These are phyloP conservation scores for Hemibagrus guttatus DNA, from an alignment of 2,797 vertebrate species.

Conservation along the genomic window DNA sequence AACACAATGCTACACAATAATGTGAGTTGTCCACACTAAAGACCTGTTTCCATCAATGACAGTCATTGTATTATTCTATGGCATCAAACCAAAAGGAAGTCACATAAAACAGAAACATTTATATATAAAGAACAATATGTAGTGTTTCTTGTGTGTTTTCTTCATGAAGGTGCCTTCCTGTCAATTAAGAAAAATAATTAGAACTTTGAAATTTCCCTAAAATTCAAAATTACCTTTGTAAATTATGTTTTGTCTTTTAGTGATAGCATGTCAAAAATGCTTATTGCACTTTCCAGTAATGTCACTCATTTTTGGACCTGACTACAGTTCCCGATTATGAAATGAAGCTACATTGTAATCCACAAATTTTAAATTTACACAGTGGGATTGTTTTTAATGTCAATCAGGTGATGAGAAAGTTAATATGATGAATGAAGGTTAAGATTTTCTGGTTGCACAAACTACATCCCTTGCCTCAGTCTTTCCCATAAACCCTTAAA, in stretches of 20 bases:
- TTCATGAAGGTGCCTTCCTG: background rate
- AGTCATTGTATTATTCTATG: background rate
- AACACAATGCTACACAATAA: conserved; percentile 6
- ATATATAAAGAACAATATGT: background rate
- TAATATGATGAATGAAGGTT: background rate
- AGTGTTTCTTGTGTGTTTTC: background rate
- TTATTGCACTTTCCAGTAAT: background rate
- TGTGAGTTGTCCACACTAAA: background rate
- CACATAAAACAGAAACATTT: background rate
- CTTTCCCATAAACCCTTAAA: background rate
- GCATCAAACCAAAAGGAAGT: background rate
- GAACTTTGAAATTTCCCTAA: background rate
- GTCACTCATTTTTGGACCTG: background rate
- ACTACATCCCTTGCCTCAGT: background rate
- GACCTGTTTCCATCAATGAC: background rate
- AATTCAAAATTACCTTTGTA: background rate
- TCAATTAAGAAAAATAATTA: background rate
- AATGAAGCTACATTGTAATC: background rate
- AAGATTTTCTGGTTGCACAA: too few species aligned
- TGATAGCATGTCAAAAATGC: background rate
- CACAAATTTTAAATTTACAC: background rate
- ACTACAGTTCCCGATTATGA: background rate
- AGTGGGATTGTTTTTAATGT: background rate
- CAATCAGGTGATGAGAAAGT: background rate
- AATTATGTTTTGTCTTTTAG: background rate